Evolutionary conservation across 1,140 invertebrate genomes (phyloP).

Genomic region (Hycleus cichorii): DNA sequence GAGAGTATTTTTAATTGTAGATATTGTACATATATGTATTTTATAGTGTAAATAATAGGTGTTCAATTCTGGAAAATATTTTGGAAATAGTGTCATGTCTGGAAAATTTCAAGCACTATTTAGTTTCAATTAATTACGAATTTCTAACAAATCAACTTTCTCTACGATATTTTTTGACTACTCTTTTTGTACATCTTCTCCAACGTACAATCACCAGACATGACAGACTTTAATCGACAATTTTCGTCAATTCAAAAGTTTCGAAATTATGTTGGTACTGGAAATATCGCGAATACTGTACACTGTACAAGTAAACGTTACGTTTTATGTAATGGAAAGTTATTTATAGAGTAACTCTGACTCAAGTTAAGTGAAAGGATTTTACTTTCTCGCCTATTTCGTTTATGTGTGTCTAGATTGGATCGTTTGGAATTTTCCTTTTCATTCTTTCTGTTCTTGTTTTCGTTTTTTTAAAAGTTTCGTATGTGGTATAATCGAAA

Average conservation of each 20-base stretch:
- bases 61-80: not conserved
- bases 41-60: not conserved
- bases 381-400: slow-evolving; percentile 1
- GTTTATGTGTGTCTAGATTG: too few species aligned
- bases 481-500: too few species aligned
- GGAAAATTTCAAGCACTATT: slow-evolving; percentile 27
- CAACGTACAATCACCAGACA: slow-evolving; percentile 19
- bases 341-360: slow-evolving; percentile 8
- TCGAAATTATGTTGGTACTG: not conserved
- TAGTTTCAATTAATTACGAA: not conserved
- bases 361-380: slow-evolving; percentile 8
- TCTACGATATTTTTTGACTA: slow-evolving; percentile 5
- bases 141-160: not conserved
- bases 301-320: too few species aligned
- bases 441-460: too few species aligned
- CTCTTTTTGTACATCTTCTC: slow-evolving; percentile 8
- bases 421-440: too few species aligned
- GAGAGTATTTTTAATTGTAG: slow-evolving; percentile 10
- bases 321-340: slow-evolving; percentile 5
- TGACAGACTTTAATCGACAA: slow-evolving; percentile 22
- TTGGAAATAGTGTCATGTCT: slow-evolving; percentile 25
- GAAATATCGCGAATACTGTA: too few species aligned
- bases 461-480: too few species aligned
- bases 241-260: not conserved
- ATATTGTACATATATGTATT: slow-evolving; percentile 5